phyloP scores from a whole-genome alignment of 2,888 invertebrate genomes.

The Andrena dorsata region DNA sequence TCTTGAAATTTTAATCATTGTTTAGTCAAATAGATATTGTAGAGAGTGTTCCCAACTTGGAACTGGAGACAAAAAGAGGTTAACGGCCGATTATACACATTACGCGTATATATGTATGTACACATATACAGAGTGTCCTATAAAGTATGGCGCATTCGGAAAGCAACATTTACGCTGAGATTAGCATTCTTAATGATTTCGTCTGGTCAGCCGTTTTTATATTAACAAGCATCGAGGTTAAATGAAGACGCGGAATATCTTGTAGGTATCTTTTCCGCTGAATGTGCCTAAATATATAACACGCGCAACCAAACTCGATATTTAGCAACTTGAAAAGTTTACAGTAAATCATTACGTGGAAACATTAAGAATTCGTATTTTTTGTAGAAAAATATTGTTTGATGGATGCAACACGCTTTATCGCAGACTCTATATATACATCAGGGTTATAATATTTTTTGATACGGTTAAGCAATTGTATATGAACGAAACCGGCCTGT shows the following conservation, averaged over 20 bases:
- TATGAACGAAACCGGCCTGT: conserved; percentile 41
- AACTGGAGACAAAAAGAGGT: conserved; percentile 50
- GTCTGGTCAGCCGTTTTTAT: not conserved
- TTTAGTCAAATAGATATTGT: not conserved
- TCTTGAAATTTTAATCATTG: conserved; percentile 10
- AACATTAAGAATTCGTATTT: not conserved
- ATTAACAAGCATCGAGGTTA: not conserved
- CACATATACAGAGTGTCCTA: conserved; percentile 34
- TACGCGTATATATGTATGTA: conserved; percentile 23
- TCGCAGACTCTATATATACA: conserved; percentile 21
- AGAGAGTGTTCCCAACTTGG: not conserved
- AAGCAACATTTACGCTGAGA: conserved; percentile 4
- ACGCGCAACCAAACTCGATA: not conserved
- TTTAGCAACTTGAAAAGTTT: not conserved
- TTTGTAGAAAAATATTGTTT: conserved; percentile 9
- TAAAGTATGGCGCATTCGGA: conserved; percentile 27
- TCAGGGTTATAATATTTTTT: conserved; percentile 52
- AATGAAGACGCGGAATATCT: not conserved
- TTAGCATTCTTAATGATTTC: not conserved
- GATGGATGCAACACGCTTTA: conserved; percentile 22
- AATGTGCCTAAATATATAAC: conserved; percentile 4
- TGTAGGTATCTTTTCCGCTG: not conserved
- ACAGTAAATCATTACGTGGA: not conserved
- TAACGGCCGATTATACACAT: conserved; percentile 43
- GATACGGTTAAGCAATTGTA: conserved; percentile 50